Conservation (phyloP, 2,113 vertebrate genomes). For the Aplodontia rufa region DNA sequence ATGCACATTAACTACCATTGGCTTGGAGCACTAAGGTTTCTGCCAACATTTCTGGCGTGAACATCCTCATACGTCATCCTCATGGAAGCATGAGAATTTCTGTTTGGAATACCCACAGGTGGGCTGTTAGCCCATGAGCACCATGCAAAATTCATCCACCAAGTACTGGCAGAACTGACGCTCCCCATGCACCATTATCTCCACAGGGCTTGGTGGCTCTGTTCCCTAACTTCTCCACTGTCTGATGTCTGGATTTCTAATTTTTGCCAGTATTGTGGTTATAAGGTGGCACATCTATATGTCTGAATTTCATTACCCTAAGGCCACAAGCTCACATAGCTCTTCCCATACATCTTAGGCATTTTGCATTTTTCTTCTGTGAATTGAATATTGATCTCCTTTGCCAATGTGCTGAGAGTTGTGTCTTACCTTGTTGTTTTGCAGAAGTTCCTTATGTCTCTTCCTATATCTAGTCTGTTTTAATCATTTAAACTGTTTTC, state of each 20-base stretch:
- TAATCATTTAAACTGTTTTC: neutral
- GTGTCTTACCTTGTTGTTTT: neutral
- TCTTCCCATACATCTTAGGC: neutral
- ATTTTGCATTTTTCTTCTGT: neutral
- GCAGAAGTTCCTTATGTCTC: neutral
- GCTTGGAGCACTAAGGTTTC: neutral
- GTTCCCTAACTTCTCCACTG: neutral
- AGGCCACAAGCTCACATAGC: neutral
- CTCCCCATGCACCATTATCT: too few species aligned
- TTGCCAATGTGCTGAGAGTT: neutral
- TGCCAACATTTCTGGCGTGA: neutral
- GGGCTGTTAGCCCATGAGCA: neutral
- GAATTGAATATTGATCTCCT: neutral
- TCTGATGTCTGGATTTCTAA: neutral
- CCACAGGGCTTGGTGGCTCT: neutral
- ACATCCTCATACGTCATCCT: neutral
- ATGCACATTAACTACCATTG: fast-evolving
- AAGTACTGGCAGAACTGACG: neutral
- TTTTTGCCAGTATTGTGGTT: neutral
- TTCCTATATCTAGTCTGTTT: neutral
- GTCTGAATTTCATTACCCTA: neutral
- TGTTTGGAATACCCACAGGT: neutral
- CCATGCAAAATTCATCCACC: neutral
- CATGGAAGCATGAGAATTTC: neutral
- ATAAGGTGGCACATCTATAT: neutral